Percentiles rank a stretch among this genome's conserved stretches.
Evolutionary conservation across 2,888 invertebrate genomes (phyloP).

Genomic region (Erebia aethiops): DNA sequence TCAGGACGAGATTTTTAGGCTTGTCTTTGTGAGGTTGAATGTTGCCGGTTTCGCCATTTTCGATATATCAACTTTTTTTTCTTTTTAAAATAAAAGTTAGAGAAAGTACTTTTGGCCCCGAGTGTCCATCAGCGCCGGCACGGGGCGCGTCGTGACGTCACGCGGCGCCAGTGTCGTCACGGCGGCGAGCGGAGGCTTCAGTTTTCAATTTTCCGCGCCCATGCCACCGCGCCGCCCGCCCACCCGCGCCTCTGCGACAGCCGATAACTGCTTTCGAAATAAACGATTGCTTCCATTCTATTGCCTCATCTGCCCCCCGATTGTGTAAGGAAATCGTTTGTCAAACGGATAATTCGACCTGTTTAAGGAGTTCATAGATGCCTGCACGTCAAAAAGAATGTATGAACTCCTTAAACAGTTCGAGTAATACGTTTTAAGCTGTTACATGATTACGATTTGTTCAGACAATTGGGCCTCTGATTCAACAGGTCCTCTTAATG

Average conservation of each 20-base stretch:
- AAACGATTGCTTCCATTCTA: conserved; percentile 31
- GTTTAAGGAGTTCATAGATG: too few relatives aligned
- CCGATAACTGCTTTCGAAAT: conserved; percentile 53
- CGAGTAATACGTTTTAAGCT: too few relatives aligned
- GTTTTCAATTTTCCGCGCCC: conserved; percentile 71
- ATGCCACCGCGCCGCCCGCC: conserved; percentile 49
- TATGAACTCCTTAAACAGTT: too few relatives aligned
- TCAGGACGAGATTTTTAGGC: too few relatives aligned
- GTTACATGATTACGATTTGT: too few relatives aligned
- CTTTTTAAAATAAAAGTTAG: too few relatives aligned
- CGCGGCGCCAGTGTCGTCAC: conserved; percentile 53
- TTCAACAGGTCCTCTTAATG: neutral
- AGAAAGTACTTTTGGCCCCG: too few relatives aligned
- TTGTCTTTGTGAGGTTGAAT: too few relatives aligned
- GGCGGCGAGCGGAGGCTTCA: conserved; percentile 42
- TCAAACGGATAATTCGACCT: too few relatives aligned
- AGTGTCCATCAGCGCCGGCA: neutral
- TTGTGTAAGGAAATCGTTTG: neutral
- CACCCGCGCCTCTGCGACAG: conserved; percentile 51
- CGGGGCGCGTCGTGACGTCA: conserved; percentile 58
- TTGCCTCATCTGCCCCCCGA: conserved; percentile 3
- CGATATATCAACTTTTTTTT: too few relatives aligned
- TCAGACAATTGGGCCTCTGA: conserved; percentile 44
- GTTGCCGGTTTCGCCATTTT: too few relatives aligned
- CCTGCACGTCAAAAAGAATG: too few relatives aligned